Base-by-base conservation (phyloP, 64 coral and sea anemone genomes). In the Dendronephthya gigantea region DNA sequence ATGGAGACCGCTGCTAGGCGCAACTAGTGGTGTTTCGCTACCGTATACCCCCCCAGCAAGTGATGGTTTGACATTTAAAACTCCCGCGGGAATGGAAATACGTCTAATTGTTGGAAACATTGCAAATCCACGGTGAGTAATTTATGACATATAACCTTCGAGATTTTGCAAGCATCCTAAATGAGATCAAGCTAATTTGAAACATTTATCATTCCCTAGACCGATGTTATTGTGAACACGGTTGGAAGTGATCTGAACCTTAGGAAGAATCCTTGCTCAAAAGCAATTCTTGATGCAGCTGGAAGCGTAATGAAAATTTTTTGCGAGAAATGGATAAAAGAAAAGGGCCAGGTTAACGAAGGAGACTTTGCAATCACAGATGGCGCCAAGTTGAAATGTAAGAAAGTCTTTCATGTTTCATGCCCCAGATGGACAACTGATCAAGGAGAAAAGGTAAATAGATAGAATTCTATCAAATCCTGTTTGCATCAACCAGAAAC, bases 361-460 rank as follows among this genome's bases (percentile, higher is more conserved):
- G n/a, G n/a, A n/a, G n/a, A n/a, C n/a, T n/a, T n/a, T n/a, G n/a
- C n/a, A n/a, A n/a, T n/a, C n/a, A n/a, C n/a, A n/a, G 68, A 74
- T 28, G 1, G 68, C n/a, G 68, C n/a, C 22, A 74, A 74, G 1
- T 35, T 74, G 68, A 74, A 17, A 1, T 74, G 68, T 35, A 74
- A 74, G 23, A 74, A 74, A 74, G 68, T 74, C n/a, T 74, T 74
- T 35, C 68, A 74, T 17, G 68, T 74, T 74, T 35, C 32, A 27
- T 74, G 68, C 32, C 68, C n/a, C 10, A 17, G 30, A 74, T 74
- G 68, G 68, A 74, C n/a, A 74, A 27, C n/a, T 12, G 68, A 74
- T 74, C 1, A 74, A 27, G 68, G 68, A 74, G 68, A 74, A 74
- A 74, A 74, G 68, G 68, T 74, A 74, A 52, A 12, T 16, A 22